Evolutionary conservation across 2,113 vertebrate species (phyloP).

Genomic region (Sceloporus undulatus): DNA sequence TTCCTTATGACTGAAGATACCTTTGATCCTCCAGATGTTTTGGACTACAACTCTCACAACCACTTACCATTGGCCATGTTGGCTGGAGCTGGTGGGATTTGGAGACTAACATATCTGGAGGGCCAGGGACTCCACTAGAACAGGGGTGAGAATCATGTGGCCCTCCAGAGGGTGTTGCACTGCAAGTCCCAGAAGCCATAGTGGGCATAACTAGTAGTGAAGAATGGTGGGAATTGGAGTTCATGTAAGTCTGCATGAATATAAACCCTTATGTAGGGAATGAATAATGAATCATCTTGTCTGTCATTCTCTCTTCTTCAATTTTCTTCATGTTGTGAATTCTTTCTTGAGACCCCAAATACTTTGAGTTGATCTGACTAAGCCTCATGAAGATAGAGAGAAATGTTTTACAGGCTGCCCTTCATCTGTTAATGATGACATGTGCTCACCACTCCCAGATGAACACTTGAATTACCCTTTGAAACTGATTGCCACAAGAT

Average conservation of each 20-base stretch:
- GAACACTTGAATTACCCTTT: background rate
- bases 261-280: no score
- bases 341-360: background rate
- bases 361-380: background rate
- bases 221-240: no score
- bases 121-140: background rate
- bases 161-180: no score
- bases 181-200: no score
- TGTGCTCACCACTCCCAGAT: background rate
- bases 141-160: no score
- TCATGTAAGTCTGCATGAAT: no score
- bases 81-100: background rate
- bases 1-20: background rate
- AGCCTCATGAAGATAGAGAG: background rate
- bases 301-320: background rate
- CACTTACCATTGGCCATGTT: background rate
- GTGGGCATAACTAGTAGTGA: no score
- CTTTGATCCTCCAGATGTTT: background rate
- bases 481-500: no score
- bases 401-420: background rate
- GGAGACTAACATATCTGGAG: background rate
- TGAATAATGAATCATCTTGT: no score
- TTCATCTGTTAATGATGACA: background rate
- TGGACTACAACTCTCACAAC: background rate
- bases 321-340: background rate